Percentiles rank a stretch among this genome's conserved stretches.
phyloP scores from a whole-genome alignment of 2,888 invertebrate species.

The Oscheius sp. region DNA sequence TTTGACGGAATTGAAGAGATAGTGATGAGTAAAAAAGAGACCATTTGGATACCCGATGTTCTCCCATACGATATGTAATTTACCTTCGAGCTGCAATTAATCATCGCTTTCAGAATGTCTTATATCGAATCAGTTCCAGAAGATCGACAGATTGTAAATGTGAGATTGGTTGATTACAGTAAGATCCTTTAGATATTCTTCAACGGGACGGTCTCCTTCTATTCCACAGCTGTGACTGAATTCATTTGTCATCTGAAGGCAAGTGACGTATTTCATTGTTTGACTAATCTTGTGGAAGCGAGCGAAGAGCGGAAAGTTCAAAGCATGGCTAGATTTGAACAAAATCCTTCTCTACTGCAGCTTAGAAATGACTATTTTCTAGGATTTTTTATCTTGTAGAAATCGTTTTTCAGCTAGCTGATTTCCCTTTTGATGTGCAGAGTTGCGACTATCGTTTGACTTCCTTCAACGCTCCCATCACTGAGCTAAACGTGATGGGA shows the following conservation, averaged over 20 bases:
- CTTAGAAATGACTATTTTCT: no score
- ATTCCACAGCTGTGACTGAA: slow-evolving; percentile 9
- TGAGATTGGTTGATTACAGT: background rate
- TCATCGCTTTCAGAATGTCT: background rate
- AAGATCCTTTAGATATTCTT: slow-evolving; percentile 1
- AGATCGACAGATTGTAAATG: slow-evolving; percentile 8
- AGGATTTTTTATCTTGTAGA: no score
- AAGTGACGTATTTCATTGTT: background rate
- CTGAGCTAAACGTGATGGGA: slow-evolving; percentile 11
- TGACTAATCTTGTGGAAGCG: no score
- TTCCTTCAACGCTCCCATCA: slow-evolving; percentile 9
- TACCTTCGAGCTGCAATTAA: background rate
- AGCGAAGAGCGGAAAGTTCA: background rate
- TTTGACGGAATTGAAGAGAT: slow-evolving; percentile 11
- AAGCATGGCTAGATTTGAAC: background rate
- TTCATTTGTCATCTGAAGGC: slow-evolving; percentile 11
- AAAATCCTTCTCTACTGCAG: no score
- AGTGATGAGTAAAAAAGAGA: slow-evolving; percentile 7
- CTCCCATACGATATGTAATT: slow-evolving; percentile 12
- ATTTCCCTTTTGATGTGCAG: slow-evolving; percentile 16
- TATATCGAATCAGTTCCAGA: slow-evolving; percentile 6
- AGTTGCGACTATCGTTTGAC: slow-evolving; percentile 7
- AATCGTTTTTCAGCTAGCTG: background rate
- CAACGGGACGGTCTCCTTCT: slow-evolving; percentile 9
- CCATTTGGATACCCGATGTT: slow-evolving; percentile 14